phyloP scores from a whole-genome alignment of 2,888 invertebrate species.

The Therioaphis trifolii region DNA sequence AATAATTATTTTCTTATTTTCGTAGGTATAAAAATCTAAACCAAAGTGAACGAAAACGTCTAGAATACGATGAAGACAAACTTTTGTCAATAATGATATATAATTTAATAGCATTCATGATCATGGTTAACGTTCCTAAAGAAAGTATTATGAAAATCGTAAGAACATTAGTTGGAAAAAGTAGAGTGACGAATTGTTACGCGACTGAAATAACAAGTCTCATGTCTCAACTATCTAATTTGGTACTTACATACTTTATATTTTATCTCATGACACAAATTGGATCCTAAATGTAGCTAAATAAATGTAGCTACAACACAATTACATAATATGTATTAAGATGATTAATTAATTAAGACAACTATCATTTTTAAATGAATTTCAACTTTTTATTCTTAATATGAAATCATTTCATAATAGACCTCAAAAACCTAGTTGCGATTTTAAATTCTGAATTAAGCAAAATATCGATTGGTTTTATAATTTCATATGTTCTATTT shows the following conservation, averaged over 20 bases:
- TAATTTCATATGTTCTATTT: too few relatives aligned
- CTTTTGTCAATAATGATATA: constrained; percentile 94
- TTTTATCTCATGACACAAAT: too few relatives aligned
- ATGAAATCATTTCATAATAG: too few relatives aligned
- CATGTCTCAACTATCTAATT: constrained; percentile 91
- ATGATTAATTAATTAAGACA: too few relatives aligned
- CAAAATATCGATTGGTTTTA: too few relatives aligned
- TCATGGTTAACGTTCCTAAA: constrained; percentile 89
- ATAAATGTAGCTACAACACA: too few relatives aligned
- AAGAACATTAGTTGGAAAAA: constrained; percentile 94
- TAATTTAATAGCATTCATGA: constrained; percentile 94
- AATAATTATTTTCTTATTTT: constrained; percentile 53
- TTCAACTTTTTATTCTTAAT: too few relatives aligned
- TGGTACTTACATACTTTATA: constrained; percentile 86
- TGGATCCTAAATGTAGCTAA: too few relatives aligned
- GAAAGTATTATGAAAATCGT: constrained; percentile 86
- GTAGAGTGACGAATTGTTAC: constrained; percentile 96
- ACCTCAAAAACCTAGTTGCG: too few relatives aligned
- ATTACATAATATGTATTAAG: too few relatives aligned
- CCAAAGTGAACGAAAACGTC: constrained; percentile 90
- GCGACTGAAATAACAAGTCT: constrained; percentile 97
- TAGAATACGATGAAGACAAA: constrained; percentile 98
- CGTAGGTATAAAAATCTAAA: constrained; percentile 86
- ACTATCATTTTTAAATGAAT: too few relatives aligned
- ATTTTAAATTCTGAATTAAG: too few relatives aligned